Conservation (phyloP, 1,140 invertebrate species). For the Yoshiicerus persimilis region DNA sequence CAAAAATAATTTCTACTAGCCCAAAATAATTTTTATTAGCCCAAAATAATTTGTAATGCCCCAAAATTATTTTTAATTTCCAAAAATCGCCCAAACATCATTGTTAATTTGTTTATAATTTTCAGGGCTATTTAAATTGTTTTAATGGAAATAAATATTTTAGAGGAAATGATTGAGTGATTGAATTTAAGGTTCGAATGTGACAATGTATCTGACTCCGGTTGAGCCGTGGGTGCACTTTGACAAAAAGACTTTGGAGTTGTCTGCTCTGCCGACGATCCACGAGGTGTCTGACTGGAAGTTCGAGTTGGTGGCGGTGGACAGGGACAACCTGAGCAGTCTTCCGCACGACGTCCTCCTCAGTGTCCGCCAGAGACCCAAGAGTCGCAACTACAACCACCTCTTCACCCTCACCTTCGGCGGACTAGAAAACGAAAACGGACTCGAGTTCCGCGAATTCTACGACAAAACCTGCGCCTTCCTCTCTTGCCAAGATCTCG, state of each 20-base stretch:
- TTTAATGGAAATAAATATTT: no score
- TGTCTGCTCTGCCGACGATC: constrained; percentile 67
- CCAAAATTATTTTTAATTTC: no score
- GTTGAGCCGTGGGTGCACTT: neutral
- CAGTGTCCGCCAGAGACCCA: constrained; percentile 75
- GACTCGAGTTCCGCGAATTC: constrained; percentile 64
- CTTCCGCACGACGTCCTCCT: constrained; percentile 72
- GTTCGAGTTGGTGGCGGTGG: constrained; percentile 74
- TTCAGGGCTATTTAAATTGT: no score
- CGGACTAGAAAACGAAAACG: constrained; percentile 63
- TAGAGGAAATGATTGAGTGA: no score
- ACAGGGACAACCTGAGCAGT: constrained; percentile 68
- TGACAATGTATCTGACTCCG: neutral
- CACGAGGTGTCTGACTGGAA: constrained; percentile 80
- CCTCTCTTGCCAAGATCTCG: constrained; percentile 51
- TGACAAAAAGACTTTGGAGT: neutral
- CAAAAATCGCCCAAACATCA: no score
- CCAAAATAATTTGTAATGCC: no score
- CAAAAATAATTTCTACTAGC: no score
- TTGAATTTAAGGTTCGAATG: no score
- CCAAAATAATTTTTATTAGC: no score
- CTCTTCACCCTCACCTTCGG: constrained; percentile 72
- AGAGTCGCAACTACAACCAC: constrained; percentile 74
- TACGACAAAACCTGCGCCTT: constrained; percentile 67
- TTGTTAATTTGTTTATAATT: no score